Evolutionary conservation across 2,888 invertebrate genomes (phyloP).

Genomic region (Chymomyza procnemis): DNA sequence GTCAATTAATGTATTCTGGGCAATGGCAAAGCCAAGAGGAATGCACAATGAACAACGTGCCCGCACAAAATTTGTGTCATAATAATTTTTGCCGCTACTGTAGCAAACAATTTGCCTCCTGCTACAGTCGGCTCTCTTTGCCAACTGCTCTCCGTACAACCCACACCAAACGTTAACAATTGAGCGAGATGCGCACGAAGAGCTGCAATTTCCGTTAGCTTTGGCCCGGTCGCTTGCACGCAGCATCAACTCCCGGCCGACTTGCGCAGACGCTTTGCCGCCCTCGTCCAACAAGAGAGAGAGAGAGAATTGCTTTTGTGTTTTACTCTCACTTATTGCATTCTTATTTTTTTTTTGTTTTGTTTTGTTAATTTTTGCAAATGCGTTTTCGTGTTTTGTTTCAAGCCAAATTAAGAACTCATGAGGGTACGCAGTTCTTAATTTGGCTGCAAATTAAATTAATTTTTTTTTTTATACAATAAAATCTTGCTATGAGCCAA

Average conservation of each 20-base stretch:
- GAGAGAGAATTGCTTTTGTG: conserved; percentile 1
- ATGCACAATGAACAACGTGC: conserved; percentile 53
- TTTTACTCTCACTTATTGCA: conserved; percentile 22
- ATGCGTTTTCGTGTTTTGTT: conserved; percentile 12
- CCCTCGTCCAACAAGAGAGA: not conserved
- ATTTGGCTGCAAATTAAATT: conserved; percentile 44
- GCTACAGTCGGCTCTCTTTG: not conserved
- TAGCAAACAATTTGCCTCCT: conserved; percentile 15
- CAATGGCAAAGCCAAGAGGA: not conserved
- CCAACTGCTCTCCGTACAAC: not conserved
- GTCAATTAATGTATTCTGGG: conserved; percentile 73
- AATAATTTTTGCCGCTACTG: conserved; percentile 63
- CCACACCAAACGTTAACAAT: not conserved
- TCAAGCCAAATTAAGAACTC: conserved; percentile 62
- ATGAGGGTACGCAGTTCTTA: conserved; percentile 43
- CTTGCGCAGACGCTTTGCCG: not conserved
- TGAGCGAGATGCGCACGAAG: not conserved
- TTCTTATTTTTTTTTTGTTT: conserved; percentile 14
- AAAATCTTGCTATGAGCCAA: not conserved
- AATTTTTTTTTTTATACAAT: not conserved
- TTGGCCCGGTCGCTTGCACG: not conserved
- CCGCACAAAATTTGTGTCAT: conserved; percentile 69
- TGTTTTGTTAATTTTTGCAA: too few relatives aligned
- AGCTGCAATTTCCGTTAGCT: conserved; percentile 43
- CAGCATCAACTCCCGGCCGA: not conserved